A percentile compares a stretch with the other conserved stretches of the same genome.
Evolutionary conservation across 2,113 vertebrate genomes (phyloP).

Genomic region (Pantherophis guttatus): DNA sequence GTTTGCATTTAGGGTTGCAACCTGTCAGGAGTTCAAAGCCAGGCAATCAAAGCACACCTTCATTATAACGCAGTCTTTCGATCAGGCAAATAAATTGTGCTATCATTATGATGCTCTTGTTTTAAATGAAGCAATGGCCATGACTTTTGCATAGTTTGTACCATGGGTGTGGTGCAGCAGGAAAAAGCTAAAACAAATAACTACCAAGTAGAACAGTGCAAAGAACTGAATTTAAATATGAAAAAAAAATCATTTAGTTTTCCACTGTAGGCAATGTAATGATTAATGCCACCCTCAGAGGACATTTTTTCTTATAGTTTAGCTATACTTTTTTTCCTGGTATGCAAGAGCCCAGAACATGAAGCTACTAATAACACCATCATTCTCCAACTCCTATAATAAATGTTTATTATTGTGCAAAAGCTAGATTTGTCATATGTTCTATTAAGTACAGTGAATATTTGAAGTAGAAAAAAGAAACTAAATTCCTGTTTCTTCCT

Average conservation of each 20-base stretch:
- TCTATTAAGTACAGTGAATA: background rate
- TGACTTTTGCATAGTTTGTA: background rate
- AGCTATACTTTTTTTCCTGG: background rate
- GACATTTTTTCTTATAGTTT: background rate
- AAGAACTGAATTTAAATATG: background rate
- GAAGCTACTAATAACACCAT: background rate
- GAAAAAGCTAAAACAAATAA: constrained; percentile 21
- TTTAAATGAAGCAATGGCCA: background rate
- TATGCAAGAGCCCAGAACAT: background rate
- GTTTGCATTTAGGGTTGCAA: constrained; percentile 77
- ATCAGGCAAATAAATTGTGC: constrained; percentile 21
- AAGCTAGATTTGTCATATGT: background rate
- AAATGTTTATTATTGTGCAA: background rate
- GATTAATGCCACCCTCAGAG: accelerated
- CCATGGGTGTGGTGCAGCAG: background rate
- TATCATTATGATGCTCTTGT: background rate
- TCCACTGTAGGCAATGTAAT: background rate
- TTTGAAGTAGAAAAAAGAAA: background rate
- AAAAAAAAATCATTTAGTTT: constrained; percentile 7
- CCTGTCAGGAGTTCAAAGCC: constrained; percentile 57
- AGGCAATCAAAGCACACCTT: constrained; percentile 48
- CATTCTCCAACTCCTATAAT: background rate
- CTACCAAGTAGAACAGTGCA: background rate
- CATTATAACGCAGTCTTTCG: constrained; percentile 13
- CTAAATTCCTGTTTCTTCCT: background rate